Base-by-base conservation (phyloP, 2,113 vertebrate species). In the Catharus fuscescens region DNA sequence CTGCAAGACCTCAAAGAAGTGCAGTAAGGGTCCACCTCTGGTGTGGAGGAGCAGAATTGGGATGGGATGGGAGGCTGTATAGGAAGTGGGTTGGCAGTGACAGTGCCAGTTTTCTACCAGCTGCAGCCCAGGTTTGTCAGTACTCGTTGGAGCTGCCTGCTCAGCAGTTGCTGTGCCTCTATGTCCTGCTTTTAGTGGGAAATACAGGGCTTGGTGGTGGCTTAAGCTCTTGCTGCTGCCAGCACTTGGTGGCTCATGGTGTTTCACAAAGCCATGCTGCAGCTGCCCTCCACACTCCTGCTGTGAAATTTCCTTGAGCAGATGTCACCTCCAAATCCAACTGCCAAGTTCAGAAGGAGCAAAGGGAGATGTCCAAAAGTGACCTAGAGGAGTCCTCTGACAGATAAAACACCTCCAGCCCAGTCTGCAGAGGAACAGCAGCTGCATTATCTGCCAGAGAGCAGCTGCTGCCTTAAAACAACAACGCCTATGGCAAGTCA, bases 241-340 rank as follows among this genome's bases (percentile, higher is more conserved):
- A 2, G 26, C 32, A 10, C 29, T 7, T n/a, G 73, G 9, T 42
- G 54, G 40, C 28, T 67, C 1, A 2, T 44, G 5, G 2, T 26
- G 69, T 18, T 26, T 60, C 45, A 15, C 0, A 1, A 25, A 77
- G 64, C 40, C 4, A 1, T 0, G 0, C 60, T 60, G 72, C 42
- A 21, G 42, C 44, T 79, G 59, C n/a, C 47, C 36, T 42, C 32
- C 38, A 21, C 34, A 10, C 10, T 52, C 19, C 56, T 20, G 32
- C 67, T 54, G 59, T 3, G 6, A 40, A 45, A 26, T 47, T 45
- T 21, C 44, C 29, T 50, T 34, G 7, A 29, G 42, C 29, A 36
- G 40, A 8, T 26, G 52, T 34, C 42, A 60, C 54, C 72, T 69
- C 76, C 48, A 50, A 76, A 62, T 56, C 71, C 66, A 64, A 23